Conservation (phyloP, 2,113 vertebrate genomes). For the Sapajus apella region DNA sequence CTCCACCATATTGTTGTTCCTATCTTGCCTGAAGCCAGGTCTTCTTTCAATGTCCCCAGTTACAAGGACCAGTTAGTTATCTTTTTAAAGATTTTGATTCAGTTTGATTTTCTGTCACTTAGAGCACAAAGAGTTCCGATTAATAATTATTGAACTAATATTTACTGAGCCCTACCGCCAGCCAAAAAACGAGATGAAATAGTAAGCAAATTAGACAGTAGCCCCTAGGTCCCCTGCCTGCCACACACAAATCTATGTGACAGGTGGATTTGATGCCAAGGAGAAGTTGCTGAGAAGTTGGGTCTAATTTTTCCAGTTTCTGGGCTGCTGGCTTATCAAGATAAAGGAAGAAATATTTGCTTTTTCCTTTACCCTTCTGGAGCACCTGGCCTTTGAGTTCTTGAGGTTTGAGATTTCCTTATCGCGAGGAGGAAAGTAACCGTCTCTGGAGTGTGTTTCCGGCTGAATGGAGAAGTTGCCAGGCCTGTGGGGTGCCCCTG, state of each 20-base stretch:
- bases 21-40: background rate
- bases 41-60: background rate
- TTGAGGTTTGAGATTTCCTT: slow-evolving; percentile 49
- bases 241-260: background rate
- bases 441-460: slow-evolving; percentile 58
- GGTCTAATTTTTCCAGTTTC: background rate
- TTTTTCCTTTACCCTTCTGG: slow-evolving; percentile 19
- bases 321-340: background rate
- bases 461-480: slow-evolving; percentile 45
- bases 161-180: background rate
- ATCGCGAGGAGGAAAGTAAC: slow-evolving; percentile 19
- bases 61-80: background rate
- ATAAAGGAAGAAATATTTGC: background rate
- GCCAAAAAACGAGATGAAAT: background rate
- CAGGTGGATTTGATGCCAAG: background rate
- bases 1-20: background rate
- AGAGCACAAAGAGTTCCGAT: background rate
- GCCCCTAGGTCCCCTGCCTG: background rate
- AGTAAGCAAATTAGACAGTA: background rate
- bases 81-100: background rate
- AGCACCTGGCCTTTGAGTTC: background rate
- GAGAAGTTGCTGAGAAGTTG: background rate
- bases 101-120: background rate
- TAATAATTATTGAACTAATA: background rate
- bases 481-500: background rate